Evolutionary conservation across 2,797 vertebrate genomes (phyloP).

Genomic region (Rhabdophis nuchalis): DNA sequence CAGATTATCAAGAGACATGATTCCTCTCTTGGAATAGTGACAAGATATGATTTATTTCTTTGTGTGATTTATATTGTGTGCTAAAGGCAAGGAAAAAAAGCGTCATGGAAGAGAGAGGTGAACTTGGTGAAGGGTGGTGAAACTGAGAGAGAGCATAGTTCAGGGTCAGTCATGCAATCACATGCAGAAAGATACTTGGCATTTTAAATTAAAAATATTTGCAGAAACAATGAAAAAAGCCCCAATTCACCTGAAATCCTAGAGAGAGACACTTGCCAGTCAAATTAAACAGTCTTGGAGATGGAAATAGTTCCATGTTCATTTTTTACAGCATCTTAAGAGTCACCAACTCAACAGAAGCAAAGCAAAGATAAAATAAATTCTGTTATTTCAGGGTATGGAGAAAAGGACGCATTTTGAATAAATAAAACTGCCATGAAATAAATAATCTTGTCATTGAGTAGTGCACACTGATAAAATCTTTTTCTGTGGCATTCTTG

Average conservation of each 20-base stretch:
- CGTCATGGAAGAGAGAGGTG: neutral
- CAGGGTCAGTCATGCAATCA: neutral
- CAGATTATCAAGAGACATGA: neutral
- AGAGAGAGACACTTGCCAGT: neutral
- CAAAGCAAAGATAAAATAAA: neutral
- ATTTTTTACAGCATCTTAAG: neutral
- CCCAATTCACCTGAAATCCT: neutral
- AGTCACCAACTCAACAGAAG: neutral
- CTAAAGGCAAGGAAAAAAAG: neutral
- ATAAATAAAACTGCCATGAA: neutral
- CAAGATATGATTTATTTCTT: neutral
- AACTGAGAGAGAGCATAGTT: neutral
- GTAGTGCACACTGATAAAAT: neutral
- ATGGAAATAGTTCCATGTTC: neutral
- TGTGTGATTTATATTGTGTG: neutral
- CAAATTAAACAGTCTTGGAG: neutral
- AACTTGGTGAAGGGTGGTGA: neutral
- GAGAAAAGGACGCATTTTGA: neutral
- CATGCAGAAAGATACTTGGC: neutral
- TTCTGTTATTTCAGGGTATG: neutral
- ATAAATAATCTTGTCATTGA: neutral
- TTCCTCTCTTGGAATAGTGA: neutral
- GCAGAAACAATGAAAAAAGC: neutral
- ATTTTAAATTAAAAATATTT: neutral
- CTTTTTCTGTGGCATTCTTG: neutral